Percentiles rank a stretch among this genome's conserved stretches.
phyloP scores from a whole-genome alignment of 2,888 invertebrate genomes.

The Ganaspis brasiliensis region DNA sequence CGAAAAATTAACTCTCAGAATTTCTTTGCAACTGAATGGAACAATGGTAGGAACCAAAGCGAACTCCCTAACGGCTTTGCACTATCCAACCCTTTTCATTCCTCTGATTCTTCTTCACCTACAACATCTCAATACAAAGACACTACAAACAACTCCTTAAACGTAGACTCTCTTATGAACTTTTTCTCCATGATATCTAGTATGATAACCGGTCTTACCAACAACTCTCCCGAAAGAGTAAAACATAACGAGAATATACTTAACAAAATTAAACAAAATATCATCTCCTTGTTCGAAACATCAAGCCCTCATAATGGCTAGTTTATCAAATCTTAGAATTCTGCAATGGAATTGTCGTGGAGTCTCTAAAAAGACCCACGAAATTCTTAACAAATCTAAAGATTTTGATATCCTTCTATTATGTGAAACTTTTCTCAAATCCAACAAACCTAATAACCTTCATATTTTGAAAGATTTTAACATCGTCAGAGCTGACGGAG shows the following conservation, averaged over 20 bases:
- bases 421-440: not conserved
- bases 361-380: not conserved
- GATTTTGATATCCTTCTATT: not conserved
- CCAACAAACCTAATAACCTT: not conserved
- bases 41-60: too few relatives aligned
- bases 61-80: too few relatives aligned
- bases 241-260: not conserved
- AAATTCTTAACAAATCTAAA: not conserved
- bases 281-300: not conserved
- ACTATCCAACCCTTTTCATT: too few relatives aligned
- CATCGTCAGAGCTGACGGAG: too few relatives aligned
- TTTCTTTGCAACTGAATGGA: too few relatives aligned
- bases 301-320: not conserved
- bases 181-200: too few relatives aligned
- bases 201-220: not conserved
- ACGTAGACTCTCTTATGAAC: too few relatives aligned
- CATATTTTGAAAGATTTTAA: too few relatives aligned
- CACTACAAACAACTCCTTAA: too few relatives aligned
- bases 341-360: constrained; percentile 7
- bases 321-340: not conserved
- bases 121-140: too few relatives aligned
- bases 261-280: not conserved
- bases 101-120: too few relatives aligned
- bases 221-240: not conserved
- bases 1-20: too few relatives aligned